Base-by-base conservation (phyloP, 2,888 invertebrate genomes). In the Lottia gigantea region DNA sequence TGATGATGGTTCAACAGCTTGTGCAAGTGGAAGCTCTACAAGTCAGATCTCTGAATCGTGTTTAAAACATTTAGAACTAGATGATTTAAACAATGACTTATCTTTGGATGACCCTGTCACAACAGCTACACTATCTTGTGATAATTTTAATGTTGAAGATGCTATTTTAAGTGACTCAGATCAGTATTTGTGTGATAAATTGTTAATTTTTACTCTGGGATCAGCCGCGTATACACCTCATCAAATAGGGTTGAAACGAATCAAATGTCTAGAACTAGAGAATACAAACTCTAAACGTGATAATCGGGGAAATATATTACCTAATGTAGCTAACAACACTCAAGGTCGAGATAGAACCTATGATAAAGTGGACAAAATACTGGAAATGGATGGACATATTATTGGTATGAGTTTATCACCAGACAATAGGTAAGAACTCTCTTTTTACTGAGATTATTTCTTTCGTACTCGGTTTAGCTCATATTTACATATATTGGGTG, bases 351-450 rank as follows among this genome's bases (percentile, higher is more conserved):
- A 82, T 40, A 67, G 75, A 14, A 76, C 76, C n/a, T 86, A 84
- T 70, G 94, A 95, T 86, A 91, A 91, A 84, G 91, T 94, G 19
- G 95, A 95, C 89, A 93, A 94, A 87, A 88, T 94, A 11, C 94
- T 95, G 74, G 95, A 95, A 88, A 90, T 95, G 67, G 93, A 94
- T 85, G 95, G 95, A 0, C 94, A 95, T 85, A 95, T 95, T 71
- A 94, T 95, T 80, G 95, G 95, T 79, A 94, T 95, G 94, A 93
- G 93, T 1, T 89, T 95, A 16, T 94, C 94, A 74, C 95, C 95
- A 0, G 94, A 95, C 89, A 94, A 95, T 83, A 91, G 92, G 92
- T 91, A 84, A 76, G 76, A 69, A 40, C 40, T 40, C 1, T 40
- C 7, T 6, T 31, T 31, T 8, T 40, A 6, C 31, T 31, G 3